Base-by-base conservation (phyloP, 2,888 invertebrate genomes). In the Ichneumoninae sp. region DNA sequence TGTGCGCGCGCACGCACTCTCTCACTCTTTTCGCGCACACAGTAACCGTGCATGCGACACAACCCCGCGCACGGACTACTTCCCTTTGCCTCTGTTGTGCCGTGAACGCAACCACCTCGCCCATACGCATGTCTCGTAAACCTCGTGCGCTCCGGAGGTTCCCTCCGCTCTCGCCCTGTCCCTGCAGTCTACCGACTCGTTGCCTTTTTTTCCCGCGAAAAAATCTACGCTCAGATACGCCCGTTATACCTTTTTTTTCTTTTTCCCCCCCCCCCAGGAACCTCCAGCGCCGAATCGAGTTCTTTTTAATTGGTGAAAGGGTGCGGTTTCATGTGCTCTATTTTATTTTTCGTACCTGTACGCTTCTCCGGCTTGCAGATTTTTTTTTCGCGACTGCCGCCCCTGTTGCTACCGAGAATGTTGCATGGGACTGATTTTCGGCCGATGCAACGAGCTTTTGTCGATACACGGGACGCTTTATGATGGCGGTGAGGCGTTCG, bases 271-370 rank as follows among this genome's bases (percentile, higher is more conserved):
- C 16, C 13, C 44, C 16, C 68, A 13, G 66, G 76, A 77, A 89
- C 90, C 87, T 88, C 87, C 68, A 19, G 16, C 89, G 87, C 87
- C 85, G 88, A 90, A 91, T 90, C 90, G 88, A 87, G 89, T 89
- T 89, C 89, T 89, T 91, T 91, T 91, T 91, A 91, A 91, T 92
- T 91, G 91, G 89, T 89, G 89, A 87, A 80, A 87, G 79, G 47
- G 76, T 65, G 71, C 54, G n/a, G 30, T 80, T 80, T 80, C 84
- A 26, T 66, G 36, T 77, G 57, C 40, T 33, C 16, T 30, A 62
- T 62, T 66, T 72, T 79, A 54, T 76, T 82, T 81, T 72, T 8
- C 22, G 13, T 26, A 16, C 30, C 26, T 65, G 71, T 30, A 65
- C 69, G 36, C 52, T 79, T 71, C 77, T 54, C 71, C 71, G 74